A percentile compares a stretch with the other conserved stretches of the same genome.
Conservation (phyloP, 1,140 invertebrate species). For the Zelostemma sp. region DNA sequence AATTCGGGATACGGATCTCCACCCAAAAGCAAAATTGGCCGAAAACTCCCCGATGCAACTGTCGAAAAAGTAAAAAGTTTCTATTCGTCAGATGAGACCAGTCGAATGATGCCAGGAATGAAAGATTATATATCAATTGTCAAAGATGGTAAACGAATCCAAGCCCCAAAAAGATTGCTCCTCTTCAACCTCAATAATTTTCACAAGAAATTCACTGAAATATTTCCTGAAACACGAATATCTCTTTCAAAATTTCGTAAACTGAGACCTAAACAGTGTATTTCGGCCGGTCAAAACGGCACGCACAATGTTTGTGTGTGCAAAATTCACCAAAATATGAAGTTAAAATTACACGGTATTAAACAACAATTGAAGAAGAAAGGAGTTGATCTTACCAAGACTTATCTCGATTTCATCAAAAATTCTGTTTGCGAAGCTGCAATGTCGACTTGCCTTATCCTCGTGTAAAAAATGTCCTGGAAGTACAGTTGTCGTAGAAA, state of each 20-base stretch:
- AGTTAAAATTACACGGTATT: constrained; percentile 10
- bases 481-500: not conserved
- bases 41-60: not conserved
- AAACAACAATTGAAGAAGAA: constrained; percentile 6
- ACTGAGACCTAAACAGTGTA: constrained; percentile 17
- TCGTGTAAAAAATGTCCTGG: constrained; percentile 18
- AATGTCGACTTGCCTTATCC: constrained; percentile 3
- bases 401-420: constrained; percentile 11
- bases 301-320: too few relatives aligned
- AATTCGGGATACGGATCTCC: constrained; percentile 13
- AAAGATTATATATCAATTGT: too few relatives aligned
- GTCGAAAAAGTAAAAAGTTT: constrained; percentile 1
- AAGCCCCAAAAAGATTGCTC: constrained; percentile 13
- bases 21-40: constrained; percentile 3
- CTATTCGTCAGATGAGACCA: constrained; percentile 17
- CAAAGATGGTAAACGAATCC: constrained; percentile 8
- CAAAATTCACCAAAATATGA: constrained; percentile 21
- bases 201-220: not conserved
- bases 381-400: not conserved
- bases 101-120: constrained; percentile 18
- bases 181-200: constrained; percentile 11
- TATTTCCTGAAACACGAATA: constrained; percentile 8
- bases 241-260: constrained; percentile 16
- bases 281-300: too few relatives aligned
- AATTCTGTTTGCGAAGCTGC: constrained; percentile 10